phyloP scores from a whole-genome alignment of 2,888 invertebrate species.

The Tipula helvola region DNA sequence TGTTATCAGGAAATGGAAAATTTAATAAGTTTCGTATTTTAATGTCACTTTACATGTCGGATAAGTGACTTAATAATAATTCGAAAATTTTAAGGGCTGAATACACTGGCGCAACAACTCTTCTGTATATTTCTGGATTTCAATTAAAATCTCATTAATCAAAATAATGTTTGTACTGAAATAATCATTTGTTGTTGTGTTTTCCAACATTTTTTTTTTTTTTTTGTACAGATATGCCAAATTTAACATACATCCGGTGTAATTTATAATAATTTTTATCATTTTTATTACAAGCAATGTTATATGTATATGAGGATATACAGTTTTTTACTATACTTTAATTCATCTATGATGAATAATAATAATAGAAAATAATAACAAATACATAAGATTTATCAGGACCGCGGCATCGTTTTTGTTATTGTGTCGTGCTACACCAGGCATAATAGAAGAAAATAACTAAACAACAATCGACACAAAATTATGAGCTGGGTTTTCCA shows the following conservation, averaged over 20 bases:
- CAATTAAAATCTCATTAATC: background rate
- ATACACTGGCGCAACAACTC: background rate
- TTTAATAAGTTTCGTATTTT: background rate
- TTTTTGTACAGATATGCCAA: background rate
- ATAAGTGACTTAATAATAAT: background rate
- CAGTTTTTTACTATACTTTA: background rate
- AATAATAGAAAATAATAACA: background rate
- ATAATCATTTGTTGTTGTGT: background rate
- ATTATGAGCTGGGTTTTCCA: background rate
- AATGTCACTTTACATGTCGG: background rate
- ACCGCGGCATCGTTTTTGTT: background rate
- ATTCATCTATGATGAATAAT: background rate
- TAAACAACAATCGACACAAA: background rate
- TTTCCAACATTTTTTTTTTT: background rate
- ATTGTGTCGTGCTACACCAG: background rate
- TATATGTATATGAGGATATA: background rate
- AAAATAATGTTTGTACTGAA: background rate
- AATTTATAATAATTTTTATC: background rate
- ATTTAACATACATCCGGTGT: background rate
- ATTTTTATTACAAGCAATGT: background rate
- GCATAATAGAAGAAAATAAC: background rate
- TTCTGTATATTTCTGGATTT: background rate
- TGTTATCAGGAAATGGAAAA: background rate
- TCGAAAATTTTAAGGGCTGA: background rate
- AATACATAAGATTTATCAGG: background rate